A percentile compares a stretch with the other conserved stretches of the same genome.
These are phyloP conservation scores for Drosophila pallidifrons DNA, from an alignment of 1,140 invertebrate species.

Conservation along the genomic window DNA sequence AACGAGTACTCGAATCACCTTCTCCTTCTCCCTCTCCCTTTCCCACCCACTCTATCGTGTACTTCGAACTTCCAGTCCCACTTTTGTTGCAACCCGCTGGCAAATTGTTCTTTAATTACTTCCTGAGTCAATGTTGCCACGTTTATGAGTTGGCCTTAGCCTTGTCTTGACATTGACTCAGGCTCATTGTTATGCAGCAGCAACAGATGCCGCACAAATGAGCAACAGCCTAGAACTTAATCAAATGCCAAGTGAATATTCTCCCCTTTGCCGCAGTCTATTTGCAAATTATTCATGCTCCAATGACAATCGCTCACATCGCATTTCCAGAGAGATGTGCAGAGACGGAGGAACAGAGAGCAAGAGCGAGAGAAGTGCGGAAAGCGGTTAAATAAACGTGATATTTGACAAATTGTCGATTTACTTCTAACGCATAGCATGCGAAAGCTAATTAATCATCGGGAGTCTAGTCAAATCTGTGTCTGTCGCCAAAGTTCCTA, in stretches of 20 bases:
- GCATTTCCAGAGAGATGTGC: too few relatives aligned
- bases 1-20: slow-evolving; percentile 37
- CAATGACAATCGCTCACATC: slow-evolving; percentile 26
- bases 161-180: slow-evolving; percentile 5
- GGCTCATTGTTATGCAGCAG: slow-evolving; percentile 74
- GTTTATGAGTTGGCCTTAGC: slow-evolving; percentile 65
- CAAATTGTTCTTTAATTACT: slow-evolving; percentile 82
- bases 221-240: slow-evolving; percentile 58
- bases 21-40: not conserved
- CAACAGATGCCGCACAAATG: slow-evolving; percentile 66
- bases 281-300: slow-evolving; percentile 48
- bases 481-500: slow-evolving; percentile 63
- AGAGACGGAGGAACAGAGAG: not conserved
- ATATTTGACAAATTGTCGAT: slow-evolving; percentile 49
- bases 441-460: slow-evolving; percentile 69
- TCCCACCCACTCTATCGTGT: not conserved
- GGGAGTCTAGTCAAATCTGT: slow-evolving; percentile 20
- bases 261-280: slow-evolving; percentile 5
- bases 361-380: too few relatives aligned
- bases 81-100: slow-evolving; percentile 44
- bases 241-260: slow-evolving; percentile 60
- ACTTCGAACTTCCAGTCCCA: not conserved
- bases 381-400: slow-evolving; percentile 38
- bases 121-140: slow-evolving; percentile 65
- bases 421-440: slow-evolving; percentile 19